phyloP scores from a whole-genome alignment of 2,113 vertebrate genomes.

The Upupa epops region DNA sequence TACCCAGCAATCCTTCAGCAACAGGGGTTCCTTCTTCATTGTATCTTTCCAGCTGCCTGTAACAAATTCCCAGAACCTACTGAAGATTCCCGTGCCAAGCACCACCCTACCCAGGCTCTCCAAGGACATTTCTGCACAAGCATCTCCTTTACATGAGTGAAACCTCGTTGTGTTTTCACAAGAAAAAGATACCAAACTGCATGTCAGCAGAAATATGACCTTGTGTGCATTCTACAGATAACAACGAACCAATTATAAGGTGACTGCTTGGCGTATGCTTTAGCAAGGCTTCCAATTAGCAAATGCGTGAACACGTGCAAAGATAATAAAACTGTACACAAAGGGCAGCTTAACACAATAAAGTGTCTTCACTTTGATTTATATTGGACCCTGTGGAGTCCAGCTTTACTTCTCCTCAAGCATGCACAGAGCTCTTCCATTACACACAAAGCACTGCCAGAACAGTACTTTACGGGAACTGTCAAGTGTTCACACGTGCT shows the following conservation, averaged over 20 bases:
- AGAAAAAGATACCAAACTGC: too few relatives aligned
- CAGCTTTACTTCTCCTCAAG: background rate
- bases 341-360: too few relatives aligned
- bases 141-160: background rate
- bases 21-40: background rate
- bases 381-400: too few relatives aligned
- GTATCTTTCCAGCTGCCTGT: background rate
- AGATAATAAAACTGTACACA: too few relatives aligned
- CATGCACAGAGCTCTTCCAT: background rate
- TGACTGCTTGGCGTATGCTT: too few relatives aligned
- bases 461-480: background rate
- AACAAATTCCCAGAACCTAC: background rate
- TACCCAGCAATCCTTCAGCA: background rate
- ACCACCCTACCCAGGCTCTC: background rate
- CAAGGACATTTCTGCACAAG: background rate
- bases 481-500: background rate
- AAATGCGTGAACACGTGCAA: too few relatives aligned
- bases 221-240: too few relatives aligned
- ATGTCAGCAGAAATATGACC: too few relatives aligned
- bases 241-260: too few relatives aligned
- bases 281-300: too few relatives aligned
- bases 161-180: too few relatives aligned
- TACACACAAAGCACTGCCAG: background rate
- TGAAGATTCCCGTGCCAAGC: background rate
- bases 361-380: too few relatives aligned